Evolutionary conservation across 1,140 invertebrate genomes (phyloP).

Genomic region (Drosophila biarmipes): DNA sequence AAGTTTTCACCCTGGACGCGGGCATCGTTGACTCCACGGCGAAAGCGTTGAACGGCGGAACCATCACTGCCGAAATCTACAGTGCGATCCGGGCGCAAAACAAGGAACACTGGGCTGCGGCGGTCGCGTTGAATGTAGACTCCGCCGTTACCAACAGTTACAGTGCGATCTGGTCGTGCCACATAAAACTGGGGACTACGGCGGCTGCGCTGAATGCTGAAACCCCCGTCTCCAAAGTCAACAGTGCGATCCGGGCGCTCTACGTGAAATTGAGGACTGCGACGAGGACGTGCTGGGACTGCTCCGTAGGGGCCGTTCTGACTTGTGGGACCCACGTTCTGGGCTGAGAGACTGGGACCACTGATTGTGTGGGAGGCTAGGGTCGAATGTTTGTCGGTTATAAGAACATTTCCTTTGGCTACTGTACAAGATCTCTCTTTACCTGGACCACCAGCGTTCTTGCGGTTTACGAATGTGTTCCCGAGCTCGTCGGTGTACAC

Average conservation of each 20-base stretch:
- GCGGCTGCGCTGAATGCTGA: constrained; percentile 19
- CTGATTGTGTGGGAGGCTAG: constrained; percentile 39
- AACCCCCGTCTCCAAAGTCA: constrained; percentile 6
- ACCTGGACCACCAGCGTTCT: constrained; percentile 25
- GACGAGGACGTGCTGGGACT: background rate
- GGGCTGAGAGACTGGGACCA: constrained; percentile 37
- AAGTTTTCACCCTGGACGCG: constrained; percentile 60
- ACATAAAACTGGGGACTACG: constrained; percentile 38
- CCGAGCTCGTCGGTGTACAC: constrained; percentile 51
- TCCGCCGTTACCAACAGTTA: constrained; percentile 13
- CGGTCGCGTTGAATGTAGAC: constrained; percentile 31
- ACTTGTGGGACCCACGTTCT: constrained; percentile 4
- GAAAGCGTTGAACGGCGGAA: constrained; percentile 25
- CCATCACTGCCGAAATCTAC: constrained; percentile 21
- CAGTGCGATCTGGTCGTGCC: constrained; percentile 30
- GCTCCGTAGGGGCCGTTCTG: background rate
- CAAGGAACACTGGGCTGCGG: constrained; percentile 30
- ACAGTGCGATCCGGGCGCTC: constrained; percentile 20
- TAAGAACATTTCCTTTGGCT: background rate
- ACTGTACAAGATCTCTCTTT: background rate
- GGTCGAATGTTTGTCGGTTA: background rate
- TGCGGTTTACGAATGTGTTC: constrained; percentile 49
- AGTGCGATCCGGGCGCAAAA: constrained; percentile 30
- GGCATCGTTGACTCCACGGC: constrained; percentile 35
- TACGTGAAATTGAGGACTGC: constrained; percentile 19